Base-by-base conservation (phyloP, 2,888 invertebrate genomes). In the Tachina grossa region DNA sequence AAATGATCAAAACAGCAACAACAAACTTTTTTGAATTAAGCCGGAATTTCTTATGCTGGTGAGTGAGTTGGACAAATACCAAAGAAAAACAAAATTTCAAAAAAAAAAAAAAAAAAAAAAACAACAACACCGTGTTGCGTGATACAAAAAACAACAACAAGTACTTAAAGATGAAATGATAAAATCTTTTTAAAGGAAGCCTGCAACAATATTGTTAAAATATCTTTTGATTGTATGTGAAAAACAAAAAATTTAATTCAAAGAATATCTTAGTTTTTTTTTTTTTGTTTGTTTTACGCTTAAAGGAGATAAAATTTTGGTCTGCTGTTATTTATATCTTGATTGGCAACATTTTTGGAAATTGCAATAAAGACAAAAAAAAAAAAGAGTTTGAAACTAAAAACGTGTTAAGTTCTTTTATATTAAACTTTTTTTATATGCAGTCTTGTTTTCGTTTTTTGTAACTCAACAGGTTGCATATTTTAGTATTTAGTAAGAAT, bases 101-200 rank as follows among this genome's bases (percentile, higher is more conserved):
- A 22, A 47, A 71, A 8, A 14, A 43, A 14, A 71, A 45, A n/a
- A 39, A 39, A 9, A 13, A 61, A 8, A 61, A 16, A 6, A 39
- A 41, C 9, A n/a, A 59, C 41, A 43, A 43, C 61, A 43, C 57
- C 5, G 22, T 61, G 49, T 69, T 78, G 69, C 53, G 53, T 53
- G 59, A 72, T 78, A 78, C 31, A n/a, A 72, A 59, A 16, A 59
- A 22, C 68, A 69, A 76, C 59, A 78, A 59, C 65, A 59, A 59
- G 53, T 22, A 53, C 16, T 72, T 51, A 57, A 78, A 85, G 85
- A 85, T 85, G 74, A 82, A 65, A 74, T 69, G 85, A 85, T 85
- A 85, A 81, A 82, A 85, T 82, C 61, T 71, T 39, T 74, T 57
- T 41, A 8, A 66, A 71, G 65, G 72, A 65, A 57, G 66, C 84